Evolutionary conservation across 2,888 invertebrate genomes (phyloP).

Genomic region (Thumatha senex): DNA sequence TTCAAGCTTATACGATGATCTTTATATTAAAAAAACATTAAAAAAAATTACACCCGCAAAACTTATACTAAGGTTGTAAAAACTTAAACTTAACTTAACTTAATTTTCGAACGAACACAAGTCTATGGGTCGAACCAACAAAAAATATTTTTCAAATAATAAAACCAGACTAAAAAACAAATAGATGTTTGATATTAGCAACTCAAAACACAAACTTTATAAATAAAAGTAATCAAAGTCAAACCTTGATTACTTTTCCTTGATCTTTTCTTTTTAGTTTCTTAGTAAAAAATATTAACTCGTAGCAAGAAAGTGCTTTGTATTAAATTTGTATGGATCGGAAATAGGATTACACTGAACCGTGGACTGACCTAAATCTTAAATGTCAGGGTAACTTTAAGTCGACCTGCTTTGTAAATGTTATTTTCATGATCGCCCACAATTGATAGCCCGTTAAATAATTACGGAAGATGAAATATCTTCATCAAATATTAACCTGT

Average conservation of each 20-base stretch:
- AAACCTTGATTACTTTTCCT: conserved; percentile 7
- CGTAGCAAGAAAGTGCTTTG: conserved; percentile 32
- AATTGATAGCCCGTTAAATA: conserved; percentile 29
- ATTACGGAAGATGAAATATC: neutral
- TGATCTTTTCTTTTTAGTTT: no score
- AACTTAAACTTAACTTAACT: no score
- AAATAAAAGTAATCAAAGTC: neutral
- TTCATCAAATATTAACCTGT: conserved; percentile 3
- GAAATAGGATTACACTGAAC: conserved; percentile 46
- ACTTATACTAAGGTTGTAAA: no score
- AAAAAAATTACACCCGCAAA: no score
- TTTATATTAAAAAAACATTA: no score
- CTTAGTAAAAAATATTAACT: conserved; percentile 15
- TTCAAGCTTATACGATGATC: neutral
- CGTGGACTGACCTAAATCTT: conserved; percentile 49
- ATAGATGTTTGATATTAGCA: no score
- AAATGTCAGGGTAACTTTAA: conserved; percentile 43
- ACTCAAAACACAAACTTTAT: no score
- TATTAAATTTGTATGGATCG: conserved; percentile 40
- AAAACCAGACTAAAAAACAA: no score
- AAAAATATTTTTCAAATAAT: no score
- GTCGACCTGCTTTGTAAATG: conserved; percentile 23
- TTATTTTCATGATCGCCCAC: conserved; percentile 30
- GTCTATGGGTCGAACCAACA: no score
- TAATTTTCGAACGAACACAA: no score